Conservation (phyloP, 2,888 invertebrate genomes). For the Drosophila melanocephala region DNA sequence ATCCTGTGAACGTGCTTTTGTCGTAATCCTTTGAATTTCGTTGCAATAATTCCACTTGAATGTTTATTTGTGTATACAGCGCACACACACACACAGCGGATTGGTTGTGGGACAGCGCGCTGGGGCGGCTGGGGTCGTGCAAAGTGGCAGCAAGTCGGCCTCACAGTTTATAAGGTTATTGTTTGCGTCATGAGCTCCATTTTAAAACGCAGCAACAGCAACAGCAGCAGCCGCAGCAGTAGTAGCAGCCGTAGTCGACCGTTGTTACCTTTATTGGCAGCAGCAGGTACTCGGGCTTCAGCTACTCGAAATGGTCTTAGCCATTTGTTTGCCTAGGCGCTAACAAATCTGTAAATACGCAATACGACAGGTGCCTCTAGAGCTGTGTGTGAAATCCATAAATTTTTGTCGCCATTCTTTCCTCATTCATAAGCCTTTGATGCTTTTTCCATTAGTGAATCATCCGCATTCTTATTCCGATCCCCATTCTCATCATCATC, state of each 20-base stretch:
- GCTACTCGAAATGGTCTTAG: constrained; percentile 53
- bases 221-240: constrained; percentile 7
- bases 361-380: constrained; percentile 44
- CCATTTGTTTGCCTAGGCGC: constrained; percentile 63
- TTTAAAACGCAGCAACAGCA: constrained; percentile 62
- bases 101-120: constrained; percentile 1
- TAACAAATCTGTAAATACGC: constrained; percentile 57
- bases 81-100: constrained; percentile 35
- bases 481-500: constrained; percentile 1
- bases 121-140: neutral
- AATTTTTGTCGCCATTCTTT: constrained; percentile 65
- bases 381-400: constrained; percentile 62
- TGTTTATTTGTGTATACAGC: constrained; percentile 81
- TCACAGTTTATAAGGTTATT: constrained; percentile 76
- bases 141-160: constrained; percentile 47
- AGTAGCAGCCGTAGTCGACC: constrained; percentile 11
- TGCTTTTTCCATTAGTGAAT: constrained; percentile 76
- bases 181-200: constrained; percentile 76
- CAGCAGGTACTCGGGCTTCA: constrained; percentile 9
- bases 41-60: constrained; percentile 82
- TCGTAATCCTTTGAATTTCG: constrained; percentile 82
- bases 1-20: constrained; percentile 82
- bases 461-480: constrained; percentile 16
- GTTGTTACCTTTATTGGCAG: constrained; percentile 41
- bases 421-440: constrained; percentile 74